Base-by-base conservation (phyloP, 2,797 vertebrate species). In the Meriones psammophilus region DNA sequence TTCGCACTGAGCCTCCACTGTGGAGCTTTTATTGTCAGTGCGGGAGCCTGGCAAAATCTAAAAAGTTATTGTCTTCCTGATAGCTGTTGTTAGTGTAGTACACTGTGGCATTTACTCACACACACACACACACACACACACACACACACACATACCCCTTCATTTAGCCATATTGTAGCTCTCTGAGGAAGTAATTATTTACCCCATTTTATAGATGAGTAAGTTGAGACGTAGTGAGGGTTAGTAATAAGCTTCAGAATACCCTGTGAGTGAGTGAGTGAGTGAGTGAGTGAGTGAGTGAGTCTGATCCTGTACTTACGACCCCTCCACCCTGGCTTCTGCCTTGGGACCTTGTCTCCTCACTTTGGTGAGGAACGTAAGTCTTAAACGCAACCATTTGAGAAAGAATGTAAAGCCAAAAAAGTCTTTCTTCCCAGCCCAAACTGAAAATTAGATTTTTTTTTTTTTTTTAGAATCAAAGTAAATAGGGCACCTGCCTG, bases 371-470 rank as follows among this genome's bases (percentile, higher is more conserved):
- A 79, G 76, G 64, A 76, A 33, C 66, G 22, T n/a, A 94, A 80
- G 83, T 84, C 62, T 64, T 50, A 77, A 60, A 86, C 77, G 62
- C n/a, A 74, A 88, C 86, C 79, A 76, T 56, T 85, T 92, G 86
- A 88, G 54, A 26, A 68, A 20, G 22, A 71, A 71, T 33, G 22
- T 78, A 36, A 14, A n/a, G 54, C 56, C 56, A 74, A 60, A 68
- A 39, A 6, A 18, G 24, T 86, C 86, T 80, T 94, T 69, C 33
- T 80, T 3, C 6, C 33, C 24, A 30, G 46, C 33, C n/a, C 36
- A 64, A 91, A 39, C 14, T 77, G 39, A 46, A 92, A 97, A 69
- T 10, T 13, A 77, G 69, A 73, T 89, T 66, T 95, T 92, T 50
- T 50, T 50, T 50, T 50, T 50, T 50, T 50, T 50, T 42, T 42